phyloP scores from a whole-genome alignment of 2,797 vertebrate genomes.

The Morus bassanus region DNA sequence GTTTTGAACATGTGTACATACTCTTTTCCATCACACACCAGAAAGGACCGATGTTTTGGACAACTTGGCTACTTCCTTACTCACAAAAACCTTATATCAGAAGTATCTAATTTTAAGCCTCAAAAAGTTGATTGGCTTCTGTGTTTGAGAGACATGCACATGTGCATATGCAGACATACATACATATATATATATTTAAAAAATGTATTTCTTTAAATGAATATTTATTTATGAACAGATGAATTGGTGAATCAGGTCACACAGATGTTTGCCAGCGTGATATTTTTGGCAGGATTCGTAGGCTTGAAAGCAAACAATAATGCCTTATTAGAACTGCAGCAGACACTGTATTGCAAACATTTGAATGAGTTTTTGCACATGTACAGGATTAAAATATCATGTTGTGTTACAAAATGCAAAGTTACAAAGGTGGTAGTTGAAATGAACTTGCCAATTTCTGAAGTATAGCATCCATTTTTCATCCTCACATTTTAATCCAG shows the following conservation, averaged over 20 bases:
- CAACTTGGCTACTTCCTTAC: neutral
- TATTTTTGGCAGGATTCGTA: neutral
- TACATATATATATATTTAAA: neutral
- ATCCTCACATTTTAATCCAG: slow-evolving; percentile 44
- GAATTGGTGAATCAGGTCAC: neutral
- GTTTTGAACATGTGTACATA: neutral
- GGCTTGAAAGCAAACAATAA: slow-evolving; percentile 13
- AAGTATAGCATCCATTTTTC: slow-evolving; percentile 37
- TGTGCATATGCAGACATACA: neutral
- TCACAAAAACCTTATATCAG: neutral
- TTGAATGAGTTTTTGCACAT: slow-evolving; percentile 31
- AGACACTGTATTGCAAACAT: slow-evolving; percentile 8
- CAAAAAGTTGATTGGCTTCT: neutral
- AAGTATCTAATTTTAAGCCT: neutral
- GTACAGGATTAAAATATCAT: neutral
- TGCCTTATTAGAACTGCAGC: slow-evolving; percentile 15
- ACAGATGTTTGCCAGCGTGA: neutral
- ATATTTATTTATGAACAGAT: neutral
- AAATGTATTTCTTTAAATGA: neutral
- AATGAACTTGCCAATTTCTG: slow-evolving; percentile 29
- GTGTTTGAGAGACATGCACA: neutral
- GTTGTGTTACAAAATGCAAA: slow-evolving; percentile 34
- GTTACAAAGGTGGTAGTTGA: slow-evolving; percentile 17
- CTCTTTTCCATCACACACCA: neutral
- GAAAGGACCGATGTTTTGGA: neutral